A percentile compares a stretch with the other conserved stretches of the same genome.
Conservation (phyloP, 2,797 vertebrate species). For the Natrix natrix region DNA sequence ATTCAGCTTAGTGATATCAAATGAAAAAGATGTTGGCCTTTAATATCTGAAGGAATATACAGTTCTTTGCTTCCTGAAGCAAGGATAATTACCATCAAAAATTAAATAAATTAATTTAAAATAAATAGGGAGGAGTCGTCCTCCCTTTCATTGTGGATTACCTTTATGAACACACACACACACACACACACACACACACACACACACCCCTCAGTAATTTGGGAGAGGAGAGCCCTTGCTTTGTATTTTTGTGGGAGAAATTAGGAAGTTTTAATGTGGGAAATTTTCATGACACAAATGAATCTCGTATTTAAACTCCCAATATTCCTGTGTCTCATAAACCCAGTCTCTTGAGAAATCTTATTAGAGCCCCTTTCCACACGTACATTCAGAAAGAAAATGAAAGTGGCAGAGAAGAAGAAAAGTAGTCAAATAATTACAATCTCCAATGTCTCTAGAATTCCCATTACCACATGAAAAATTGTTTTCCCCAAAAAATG, state of each 20-base stretch:
- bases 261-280: neutral
- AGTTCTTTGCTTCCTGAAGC: neutral
- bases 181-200: neutral
- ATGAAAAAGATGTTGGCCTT: neutral
- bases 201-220: neutral
- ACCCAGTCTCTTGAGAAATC: neutral
- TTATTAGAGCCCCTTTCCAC: neutral
- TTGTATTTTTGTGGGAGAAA: neutral
- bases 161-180: neutral
- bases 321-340: neutral
- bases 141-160: neutral
- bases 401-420: neutral
- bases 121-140: neutral
- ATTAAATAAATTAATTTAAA: conserved; percentile 1
- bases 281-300: neutral
- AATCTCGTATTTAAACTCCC: neutral
- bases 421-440: conserved; percentile 5
- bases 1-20: neutral
- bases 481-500: neutral
- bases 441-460: conserved; percentile 5
- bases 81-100: neutral
- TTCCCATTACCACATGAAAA: neutral
- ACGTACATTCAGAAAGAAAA: conserved; percentile 17
- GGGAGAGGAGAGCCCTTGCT: neutral
- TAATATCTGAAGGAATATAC: neutral